These are phyloP conservation scores for Ispidina lecontei DNA, from an alignment of 2,797 vertebrate species.

Conservation along the genomic window DNA sequence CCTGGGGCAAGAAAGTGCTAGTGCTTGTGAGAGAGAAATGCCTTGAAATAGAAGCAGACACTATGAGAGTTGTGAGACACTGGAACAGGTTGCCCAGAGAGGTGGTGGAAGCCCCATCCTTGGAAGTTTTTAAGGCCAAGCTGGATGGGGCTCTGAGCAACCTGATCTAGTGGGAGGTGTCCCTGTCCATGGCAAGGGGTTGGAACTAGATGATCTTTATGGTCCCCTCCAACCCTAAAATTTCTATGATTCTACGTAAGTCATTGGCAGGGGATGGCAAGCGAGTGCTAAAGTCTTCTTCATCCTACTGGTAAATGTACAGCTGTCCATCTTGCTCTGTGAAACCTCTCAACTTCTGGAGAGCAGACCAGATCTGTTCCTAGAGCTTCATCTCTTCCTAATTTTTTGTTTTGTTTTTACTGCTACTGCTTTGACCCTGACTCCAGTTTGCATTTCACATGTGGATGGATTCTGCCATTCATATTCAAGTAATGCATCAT, in stretches of 20 bases:
- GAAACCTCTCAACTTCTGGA: background rate
- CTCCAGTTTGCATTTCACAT: background rate
- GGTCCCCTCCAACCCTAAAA: too few species aligned
- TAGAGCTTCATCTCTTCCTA: background rate
- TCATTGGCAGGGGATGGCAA: background rate
- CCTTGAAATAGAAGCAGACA: background rate
- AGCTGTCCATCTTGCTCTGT: background rate
- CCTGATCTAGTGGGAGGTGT: too few species aligned
- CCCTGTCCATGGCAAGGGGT: too few species aligned
- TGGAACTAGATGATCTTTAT: too few species aligned
- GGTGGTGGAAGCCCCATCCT: too few species aligned
- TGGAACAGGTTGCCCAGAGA: too few species aligned
- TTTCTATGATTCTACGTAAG: too few species aligned
- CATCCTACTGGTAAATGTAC: fast-evolving
- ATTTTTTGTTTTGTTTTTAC: background rate
- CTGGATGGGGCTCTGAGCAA: too few species aligned
- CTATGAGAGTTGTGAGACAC: too few species aligned
- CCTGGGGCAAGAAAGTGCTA: background rate
- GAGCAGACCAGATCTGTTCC: background rate
- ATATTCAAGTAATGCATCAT: background rate
- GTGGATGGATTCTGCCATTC: background rate
- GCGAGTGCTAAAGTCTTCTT: background rate
- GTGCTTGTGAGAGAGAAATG: background rate
- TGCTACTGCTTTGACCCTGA: background rate
- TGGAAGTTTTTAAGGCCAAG: too few species aligned